Percentiles rank a stretch among this genome's conserved stretches.
phyloP scores from a whole-genome alignment of 2,797 vertebrate genomes.

The Toxotes lorentzi region DNA sequence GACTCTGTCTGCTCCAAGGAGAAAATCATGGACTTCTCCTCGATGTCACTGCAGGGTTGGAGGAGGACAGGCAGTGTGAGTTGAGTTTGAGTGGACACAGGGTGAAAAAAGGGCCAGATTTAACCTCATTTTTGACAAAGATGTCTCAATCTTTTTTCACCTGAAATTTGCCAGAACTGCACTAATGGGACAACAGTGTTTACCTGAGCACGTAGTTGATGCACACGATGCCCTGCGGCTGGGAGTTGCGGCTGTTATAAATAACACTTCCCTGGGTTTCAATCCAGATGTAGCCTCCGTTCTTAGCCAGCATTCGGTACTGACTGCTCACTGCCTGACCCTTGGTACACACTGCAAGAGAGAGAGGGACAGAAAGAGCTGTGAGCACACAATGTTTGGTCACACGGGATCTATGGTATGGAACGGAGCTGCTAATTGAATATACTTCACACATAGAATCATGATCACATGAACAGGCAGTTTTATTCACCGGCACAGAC shows the following conservation, averaged over 20 bases:
- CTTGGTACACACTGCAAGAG: conserved; percentile 92
- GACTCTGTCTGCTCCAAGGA: conserved; percentile 97
- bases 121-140: neutral
- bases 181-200: conserved; percentile 26
- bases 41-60: conserved; percentile 88
- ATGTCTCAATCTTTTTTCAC: neutral
- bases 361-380: neutral
- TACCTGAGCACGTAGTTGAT: conserved; percentile 98
- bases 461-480: neutral
- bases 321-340: conserved; percentile 94
- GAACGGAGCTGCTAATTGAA: neutral
- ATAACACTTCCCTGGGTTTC: conserved; percentile 97
- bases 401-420: neutral
- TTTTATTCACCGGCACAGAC: no score
- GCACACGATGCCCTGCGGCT: conserved; percentile 97
- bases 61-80: no score
- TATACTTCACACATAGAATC: no score
- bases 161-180: no score
- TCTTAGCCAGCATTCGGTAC: conserved; percentile 97
- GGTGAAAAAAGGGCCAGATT: neutral
- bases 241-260: conserved; percentile 96
- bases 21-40: conserved; percentile 93
- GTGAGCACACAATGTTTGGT: neutral
- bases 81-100: neutral
- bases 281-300: conserved; percentile 96